Conservation (phyloP, 1,140 invertebrate species). For the Linepithema humile region DNA sequence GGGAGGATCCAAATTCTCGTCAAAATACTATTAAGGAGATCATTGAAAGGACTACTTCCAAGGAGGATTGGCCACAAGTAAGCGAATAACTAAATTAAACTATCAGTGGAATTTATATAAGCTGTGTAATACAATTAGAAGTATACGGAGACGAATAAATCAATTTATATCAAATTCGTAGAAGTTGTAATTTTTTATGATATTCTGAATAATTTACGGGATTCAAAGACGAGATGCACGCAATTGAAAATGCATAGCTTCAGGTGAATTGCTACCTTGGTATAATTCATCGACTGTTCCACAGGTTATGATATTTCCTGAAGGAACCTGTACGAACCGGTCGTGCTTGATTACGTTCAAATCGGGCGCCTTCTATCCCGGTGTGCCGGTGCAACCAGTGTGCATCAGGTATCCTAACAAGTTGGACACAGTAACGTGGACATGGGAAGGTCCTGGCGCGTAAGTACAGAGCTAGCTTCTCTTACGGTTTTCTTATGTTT, state of each 20-base stretch:
- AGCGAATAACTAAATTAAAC: not conserved
- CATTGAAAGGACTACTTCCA: slow-evolving; percentile 92
- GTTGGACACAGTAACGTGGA: slow-evolving; percentile 97
- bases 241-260: too few species aligned
- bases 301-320: slow-evolving; percentile 97
- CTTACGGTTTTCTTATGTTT: not conserved
- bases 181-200: not conserved
- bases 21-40: slow-evolving; percentile 97
- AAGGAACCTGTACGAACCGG: slow-evolving; percentile 98
- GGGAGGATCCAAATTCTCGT: slow-evolving; percentile 96
- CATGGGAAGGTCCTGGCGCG: slow-evolving; percentile 98
- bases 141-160: not conserved
- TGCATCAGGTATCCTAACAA: slow-evolving; percentile 96
- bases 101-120: not conserved
- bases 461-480: slow-evolving; percentile 86
- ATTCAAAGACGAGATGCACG: not conserved
- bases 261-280: slow-evolving; percentile 2
- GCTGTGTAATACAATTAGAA: not conserved
- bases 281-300: slow-evolving; percentile 49
- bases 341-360: slow-evolving; percentile 98
- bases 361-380: slow-evolving; percentile 96
- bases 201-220: slow-evolving; percentile 25
- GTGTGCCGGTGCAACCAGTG: slow-evolving; percentile 97
- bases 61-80: slow-evolving; percentile 96
- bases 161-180: not conserved